Percentiles rank a stretch among this genome's conserved stretches.
These are phyloP conservation scores for Chelonia mydas DNA, from an alignment of 2,797 vertebrate genomes.

Conservation along the genomic window DNA sequence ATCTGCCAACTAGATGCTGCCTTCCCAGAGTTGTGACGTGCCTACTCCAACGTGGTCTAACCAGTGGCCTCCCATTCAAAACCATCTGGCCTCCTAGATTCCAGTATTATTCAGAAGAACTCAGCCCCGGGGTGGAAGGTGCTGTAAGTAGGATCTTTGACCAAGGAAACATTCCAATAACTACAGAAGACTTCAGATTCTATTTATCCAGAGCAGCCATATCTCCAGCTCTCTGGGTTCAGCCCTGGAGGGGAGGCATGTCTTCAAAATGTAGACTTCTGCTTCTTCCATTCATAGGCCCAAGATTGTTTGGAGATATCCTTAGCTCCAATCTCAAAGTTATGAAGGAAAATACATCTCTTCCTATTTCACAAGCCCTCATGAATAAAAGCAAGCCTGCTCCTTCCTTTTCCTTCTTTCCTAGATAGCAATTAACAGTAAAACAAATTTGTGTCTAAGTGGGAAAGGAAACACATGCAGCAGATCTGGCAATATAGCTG, in stretches of 20 bases:
- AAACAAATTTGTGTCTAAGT: rapidly evolving
- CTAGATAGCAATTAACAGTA: neutral
- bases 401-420: neutral
- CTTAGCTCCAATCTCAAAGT: neutral
- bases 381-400: rapidly evolving
- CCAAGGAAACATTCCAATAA: neutral
- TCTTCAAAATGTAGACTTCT: neutral
- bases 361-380: neutral
- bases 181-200: neutral
- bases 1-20: neutral
- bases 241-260: neutral
- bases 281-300: neutral
- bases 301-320: neutral
- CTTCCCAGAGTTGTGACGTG: neutral
- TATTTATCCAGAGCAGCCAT: neutral
- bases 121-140: neutral
- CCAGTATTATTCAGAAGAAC: neutral
- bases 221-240: neutral
- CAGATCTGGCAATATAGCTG: rapidly evolving
- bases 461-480: neutral
- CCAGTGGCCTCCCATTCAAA: rapidly evolving
- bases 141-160: neutral
- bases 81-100: rapidly evolving
- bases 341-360: neutral
- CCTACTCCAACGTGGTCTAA: neutral